Conservation (phyloP, 1,140 invertebrate species). For the Saccostrea glomerata region DNA sequence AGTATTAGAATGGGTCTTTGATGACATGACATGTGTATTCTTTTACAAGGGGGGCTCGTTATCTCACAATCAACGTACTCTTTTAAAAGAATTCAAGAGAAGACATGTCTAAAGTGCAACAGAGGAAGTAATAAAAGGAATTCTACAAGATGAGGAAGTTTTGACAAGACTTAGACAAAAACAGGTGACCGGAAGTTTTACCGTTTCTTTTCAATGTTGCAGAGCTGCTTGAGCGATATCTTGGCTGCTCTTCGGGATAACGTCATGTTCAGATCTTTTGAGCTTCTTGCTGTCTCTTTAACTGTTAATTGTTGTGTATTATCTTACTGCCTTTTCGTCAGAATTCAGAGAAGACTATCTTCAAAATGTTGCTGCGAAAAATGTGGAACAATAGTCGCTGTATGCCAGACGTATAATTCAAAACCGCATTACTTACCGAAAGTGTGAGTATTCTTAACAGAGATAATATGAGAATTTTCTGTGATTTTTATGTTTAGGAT, state of each 20-base stretch:
- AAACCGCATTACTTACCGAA: not conserved
- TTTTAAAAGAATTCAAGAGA: not conserved
- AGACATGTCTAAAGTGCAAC: not conserved
- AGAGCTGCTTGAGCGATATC: not conserved
- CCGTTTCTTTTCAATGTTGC: constrained; percentile 10
- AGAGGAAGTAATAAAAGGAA: not conserved
- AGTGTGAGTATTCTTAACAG: constrained; percentile 4
- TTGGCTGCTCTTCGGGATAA: not conserved
- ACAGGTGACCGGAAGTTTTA: constrained; percentile 10
- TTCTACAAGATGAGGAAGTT: not conserved
- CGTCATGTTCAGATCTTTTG: not conserved
- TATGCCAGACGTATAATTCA: not conserved
- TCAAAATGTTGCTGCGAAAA: constrained; percentile 31
- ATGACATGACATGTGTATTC: not conserved
- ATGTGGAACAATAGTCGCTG: not conserved
- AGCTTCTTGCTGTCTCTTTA: not conserved
- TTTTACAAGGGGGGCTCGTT: not conserved
- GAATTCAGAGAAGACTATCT: not conserved
- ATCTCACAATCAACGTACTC: not conserved
- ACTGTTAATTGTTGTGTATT: constrained; percentile 1
- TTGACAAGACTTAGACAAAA: not conserved
- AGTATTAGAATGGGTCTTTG: not conserved
- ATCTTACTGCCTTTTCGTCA: not conserved
- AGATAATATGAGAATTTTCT: no score
- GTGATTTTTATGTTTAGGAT: no score